Base-by-base conservation (phyloP, 2,888 invertebrate species). In the Cryptocheilus praepositus region DNA sequence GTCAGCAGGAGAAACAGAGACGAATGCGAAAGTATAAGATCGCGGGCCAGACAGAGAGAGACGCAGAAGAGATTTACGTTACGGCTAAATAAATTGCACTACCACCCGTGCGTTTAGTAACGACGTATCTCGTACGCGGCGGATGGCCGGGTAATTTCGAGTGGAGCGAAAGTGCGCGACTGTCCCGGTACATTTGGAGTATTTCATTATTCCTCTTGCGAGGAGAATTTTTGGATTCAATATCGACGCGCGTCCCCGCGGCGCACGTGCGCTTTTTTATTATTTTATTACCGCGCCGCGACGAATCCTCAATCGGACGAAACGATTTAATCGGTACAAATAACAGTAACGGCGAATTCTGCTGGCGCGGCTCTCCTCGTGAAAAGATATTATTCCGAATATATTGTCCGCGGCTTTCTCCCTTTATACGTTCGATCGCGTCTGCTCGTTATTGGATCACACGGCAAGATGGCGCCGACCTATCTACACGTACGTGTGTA, bases 371-470 rank as follows among this genome's bases (percentile, higher is more conserved):
- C 18, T 18, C 18, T 36, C 54, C 28, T 54, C 54, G 36, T 55
- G 36, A 55, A 55, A 55, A n/a, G 56, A 43, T 44, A 44, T 57
- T 44, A 57, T 43, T 57, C 56, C 56, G 56, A 57, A 21, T 43
- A 21, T 57, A 43, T 57, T 57, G 43, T 44, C 56, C 5, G 21
- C n/a, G 15, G 5, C 55, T 44, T 36, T 55, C 56, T 57, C 43
- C 21, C 43, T 44, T 57, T 21, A 57, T 57, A 21, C 21, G 45
- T 57, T 57, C 56, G 13, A 44, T 57, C 44, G 56, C 36, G 36
- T 43, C 44, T 63, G n/a, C 52, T 57, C 22, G 46, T 58, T 57
- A 49, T 51, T 67, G 18, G 53, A 45, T 49, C 16, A 49, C 49
- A 18, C 49, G 49, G 18, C 7, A 18, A 3, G 16, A 18, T 18